Base-by-base conservation (phyloP, 2,888 invertebrate species). In the Plagodis pulveraria region DNA sequence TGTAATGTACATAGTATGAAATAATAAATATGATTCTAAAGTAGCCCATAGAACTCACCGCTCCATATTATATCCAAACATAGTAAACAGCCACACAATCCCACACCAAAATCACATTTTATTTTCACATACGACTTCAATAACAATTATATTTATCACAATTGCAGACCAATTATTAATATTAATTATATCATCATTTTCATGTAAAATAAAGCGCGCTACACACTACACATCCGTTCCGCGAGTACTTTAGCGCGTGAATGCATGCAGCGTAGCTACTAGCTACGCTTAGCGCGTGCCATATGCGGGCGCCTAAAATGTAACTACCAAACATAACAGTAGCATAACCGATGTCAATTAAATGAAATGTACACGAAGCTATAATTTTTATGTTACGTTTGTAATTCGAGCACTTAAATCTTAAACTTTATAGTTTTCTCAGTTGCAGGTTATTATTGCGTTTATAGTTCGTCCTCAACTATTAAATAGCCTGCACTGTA, bases 261-360 rank as follows among this genome's bases (percentile, higher is more conserved):
- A 69, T 69, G 69, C 62, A 56, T 22, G 22, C 2, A 22, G 22
- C 4, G 22, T 22, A 22, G 22, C 22, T 22, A 22, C 22, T 22
- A 22, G 22, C 22, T 22, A 22, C 22, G 44, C 54, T 53, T 55
- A 53, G 48, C 50, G 58, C 57, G 66, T 65, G 60, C 56, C 49
- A 44, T 69, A 65, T 46, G 63, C 53, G 62, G 63, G 60, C 56
- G 46, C 61, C 47, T 69, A 69, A 69, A 65, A 65, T 66, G 66
- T 47, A 60, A 63, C 48, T 49, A 40, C 47, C 41, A 34, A 48
- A 45, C 45, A 47, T 42, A 5, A 12, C 40, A 46, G 12, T 6
- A 48, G 33, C 57, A 43, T 10, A 49, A 49, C 43, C 43, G 52
- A 58, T 54, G 50, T 33, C 49, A 61, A 56, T 61, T 60, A 56